A percentile compares a stretch with the other conserved stretches of the same genome.
Evolutionary conservation across 1,140 invertebrate genomes (phyloP).

Genomic region (Conus ventricosus): DNA sequence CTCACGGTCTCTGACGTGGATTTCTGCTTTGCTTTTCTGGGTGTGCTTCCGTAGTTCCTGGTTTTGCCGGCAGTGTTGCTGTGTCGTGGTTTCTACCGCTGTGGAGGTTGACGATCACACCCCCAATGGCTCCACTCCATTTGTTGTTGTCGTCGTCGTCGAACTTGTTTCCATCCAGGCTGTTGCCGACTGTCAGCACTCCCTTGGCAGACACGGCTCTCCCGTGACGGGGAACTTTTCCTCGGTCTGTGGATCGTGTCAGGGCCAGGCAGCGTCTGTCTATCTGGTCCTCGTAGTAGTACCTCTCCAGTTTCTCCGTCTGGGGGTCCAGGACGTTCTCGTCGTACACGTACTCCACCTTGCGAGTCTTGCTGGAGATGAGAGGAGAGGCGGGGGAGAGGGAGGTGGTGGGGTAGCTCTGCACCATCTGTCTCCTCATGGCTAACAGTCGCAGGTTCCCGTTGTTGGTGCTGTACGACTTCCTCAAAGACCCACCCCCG

Average conservation of each 20-base stretch:
- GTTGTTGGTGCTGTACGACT: slow-evolving; percentile 15
- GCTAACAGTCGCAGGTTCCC: slow-evolving; percentile 40
- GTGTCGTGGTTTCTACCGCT: slow-evolving; percentile 4
- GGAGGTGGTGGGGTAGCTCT: neutral
- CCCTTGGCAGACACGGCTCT: neutral
- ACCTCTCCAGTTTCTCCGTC: slow-evolving; percentile 68
- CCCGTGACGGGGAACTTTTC: neutral
- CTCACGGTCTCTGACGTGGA: neutral
- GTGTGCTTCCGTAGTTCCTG: neutral
- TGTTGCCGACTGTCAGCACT: neutral
- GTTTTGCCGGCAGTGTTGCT: neutral
- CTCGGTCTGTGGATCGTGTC: neutral
- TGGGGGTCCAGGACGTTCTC: slow-evolving; percentile 68
- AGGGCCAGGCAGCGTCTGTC: slow-evolving; percentile 36
- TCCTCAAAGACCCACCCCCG: neutral
- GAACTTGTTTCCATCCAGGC: neutral
- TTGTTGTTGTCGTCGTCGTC: neutral
- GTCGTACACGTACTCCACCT: slow-evolving; percentile 70
- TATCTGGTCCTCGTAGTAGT: slow-evolving; percentile 66
- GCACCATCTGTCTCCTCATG: slow-evolving; percentile 31
- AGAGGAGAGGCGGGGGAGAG: slow-evolving; percentile 17
- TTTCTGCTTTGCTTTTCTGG: neutral
- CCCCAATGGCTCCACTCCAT: neutral
- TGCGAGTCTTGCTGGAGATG: slow-evolving; percentile 26
- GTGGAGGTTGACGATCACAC: slow-evolving; percentile 8